phyloP scores from a whole-genome alignment of 2,888 invertebrate genomes.

The Drosophila recens region DNA sequence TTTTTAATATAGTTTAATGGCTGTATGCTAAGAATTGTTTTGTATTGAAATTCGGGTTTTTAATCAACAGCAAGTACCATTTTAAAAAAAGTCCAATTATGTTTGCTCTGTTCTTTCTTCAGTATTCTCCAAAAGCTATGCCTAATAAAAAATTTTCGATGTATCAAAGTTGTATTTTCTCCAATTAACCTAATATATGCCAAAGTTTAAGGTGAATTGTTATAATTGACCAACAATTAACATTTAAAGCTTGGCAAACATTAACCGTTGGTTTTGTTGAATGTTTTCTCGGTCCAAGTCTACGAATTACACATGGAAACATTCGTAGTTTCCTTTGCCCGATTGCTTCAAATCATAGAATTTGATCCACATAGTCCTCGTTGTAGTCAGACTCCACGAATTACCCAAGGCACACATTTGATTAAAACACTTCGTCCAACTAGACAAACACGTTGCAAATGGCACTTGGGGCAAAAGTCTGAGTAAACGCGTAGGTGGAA shows the following conservation, averaged over 20 bases:
- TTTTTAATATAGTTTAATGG: no score
- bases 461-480: constrained; percentile 20
- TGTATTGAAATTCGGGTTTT: no score
- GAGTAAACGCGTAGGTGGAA: constrained; percentile 17
- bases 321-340: constrained; percentile 1
- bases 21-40: no score
- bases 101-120: no score
- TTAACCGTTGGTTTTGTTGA: background rate
- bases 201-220: background rate
- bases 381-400: background rate
- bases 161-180: background rate
- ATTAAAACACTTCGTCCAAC: constrained; percentile 51
- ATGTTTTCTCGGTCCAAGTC: background rate
- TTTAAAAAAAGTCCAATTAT: no score
- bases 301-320: background rate
- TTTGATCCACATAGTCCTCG: background rate
- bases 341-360: constrained; percentile 19
- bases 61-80: no score
- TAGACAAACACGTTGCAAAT: constrained; percentile 33
- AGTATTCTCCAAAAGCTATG: no score
- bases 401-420: constrained; percentile 61
- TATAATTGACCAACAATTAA: constrained; percentile 12
- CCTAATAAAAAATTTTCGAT: background rate
- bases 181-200: background rate
- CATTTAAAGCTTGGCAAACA: constrained; percentile 10